phyloP scores from a whole-genome alignment of 2,888 invertebrate genomes.

The Cactoblastis cactorum region DNA sequence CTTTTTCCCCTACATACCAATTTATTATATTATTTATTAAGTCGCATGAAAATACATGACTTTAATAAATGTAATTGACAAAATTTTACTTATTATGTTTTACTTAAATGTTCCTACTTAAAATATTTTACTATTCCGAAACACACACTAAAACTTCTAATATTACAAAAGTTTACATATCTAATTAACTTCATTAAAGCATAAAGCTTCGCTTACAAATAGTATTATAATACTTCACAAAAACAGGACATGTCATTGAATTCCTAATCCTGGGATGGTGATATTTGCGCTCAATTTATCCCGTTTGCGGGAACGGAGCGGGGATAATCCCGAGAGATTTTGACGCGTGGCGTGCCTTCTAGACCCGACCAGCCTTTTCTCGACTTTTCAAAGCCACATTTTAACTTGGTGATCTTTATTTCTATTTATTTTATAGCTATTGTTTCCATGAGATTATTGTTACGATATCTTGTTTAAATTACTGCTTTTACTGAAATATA shows the following conservation, averaged over 20 bases:
- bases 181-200: background rate
- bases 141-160: too few relatives aligned
- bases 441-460: background rate
- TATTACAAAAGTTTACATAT: too few relatives aligned
- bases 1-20: too few relatives aligned
- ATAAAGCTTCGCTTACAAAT: too few relatives aligned
- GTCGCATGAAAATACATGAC: too few relatives aligned
- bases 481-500: background rate
- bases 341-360: background rate
- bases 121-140: too few relatives aligned
- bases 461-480: background rate
- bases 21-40: too few relatives aligned
- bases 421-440: background rate
- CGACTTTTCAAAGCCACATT: background rate
- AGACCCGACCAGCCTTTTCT: background rate
- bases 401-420: background rate
- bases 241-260: background rate
- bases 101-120: too few relatives aligned
- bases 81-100: too few relatives aligned
- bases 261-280: slow-evolving; percentile 9
- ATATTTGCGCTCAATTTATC: slow-evolving; percentile 14
- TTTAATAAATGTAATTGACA: too few relatives aligned
- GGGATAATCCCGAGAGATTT: slow-evolving; percentile 10
- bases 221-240: background rate
- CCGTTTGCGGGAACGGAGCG: slow-evolving; percentile 9